phyloP scores from a whole-genome alignment of 2,888 invertebrate species.

The Pachymerium ferrugineum region DNA sequence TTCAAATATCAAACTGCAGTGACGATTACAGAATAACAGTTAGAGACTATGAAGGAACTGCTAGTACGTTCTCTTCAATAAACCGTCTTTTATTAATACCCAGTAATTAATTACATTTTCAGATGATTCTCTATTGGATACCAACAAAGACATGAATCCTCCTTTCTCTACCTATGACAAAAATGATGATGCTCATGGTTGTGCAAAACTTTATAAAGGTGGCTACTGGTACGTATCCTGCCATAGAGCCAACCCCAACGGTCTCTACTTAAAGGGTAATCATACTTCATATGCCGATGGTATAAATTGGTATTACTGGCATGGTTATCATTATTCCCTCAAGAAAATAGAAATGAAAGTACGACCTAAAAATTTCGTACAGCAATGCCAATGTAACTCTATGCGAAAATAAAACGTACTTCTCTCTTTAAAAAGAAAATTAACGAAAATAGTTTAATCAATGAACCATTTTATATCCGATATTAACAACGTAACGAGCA shows the following conservation, averaged over 20 bases:
- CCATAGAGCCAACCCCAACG: conserved; percentile 62
- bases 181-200: conserved; percentile 62
- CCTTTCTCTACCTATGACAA: conserved; percentile 60
- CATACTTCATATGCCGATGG: background rate
- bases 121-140: conserved; percentile 64
- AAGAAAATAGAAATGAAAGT: conserved; percentile 5
- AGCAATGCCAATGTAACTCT: too few species aligned
- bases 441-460: too few species aligned
- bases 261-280: conserved; percentile 55
- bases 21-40: background rate
- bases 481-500: too few species aligned
- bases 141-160: too few species aligned
- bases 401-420: too few species aligned
- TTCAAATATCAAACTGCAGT: background rate
- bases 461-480: too few species aligned
- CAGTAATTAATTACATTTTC: conserved; percentile 45
- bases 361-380: background rate
- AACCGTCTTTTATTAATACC: conserved; percentile 55
- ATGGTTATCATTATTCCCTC: background rate
- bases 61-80: conserved; percentile 45
- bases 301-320: background rate
- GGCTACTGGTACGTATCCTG: conserved; percentile 71
- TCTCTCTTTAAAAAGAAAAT: too few species aligned
- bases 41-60: background rate
- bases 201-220: conserved; percentile 61